Percentiles rank a stretch among this genome's conserved stretches.
Conservation (phyloP, 1,140 invertebrate genomes). For the Nixonia krombeini region DNA sequence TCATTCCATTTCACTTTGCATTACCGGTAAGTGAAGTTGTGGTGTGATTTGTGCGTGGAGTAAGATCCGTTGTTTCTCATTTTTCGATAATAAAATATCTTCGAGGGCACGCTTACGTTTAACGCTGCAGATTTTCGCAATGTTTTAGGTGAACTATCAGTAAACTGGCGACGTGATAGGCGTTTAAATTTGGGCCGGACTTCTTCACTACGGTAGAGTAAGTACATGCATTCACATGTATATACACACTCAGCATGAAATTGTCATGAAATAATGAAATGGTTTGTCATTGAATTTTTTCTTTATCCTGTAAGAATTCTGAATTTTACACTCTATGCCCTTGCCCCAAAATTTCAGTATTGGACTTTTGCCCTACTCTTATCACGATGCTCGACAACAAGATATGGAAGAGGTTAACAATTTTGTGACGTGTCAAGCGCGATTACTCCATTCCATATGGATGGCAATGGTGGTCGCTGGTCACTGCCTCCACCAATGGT, state of each 20-base stretch:
- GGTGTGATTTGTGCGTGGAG: constrained; percentile 10
- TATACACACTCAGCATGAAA: too few relatives aligned
- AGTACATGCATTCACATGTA: constrained; percentile 43
- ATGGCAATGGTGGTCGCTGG: constrained; percentile 26
- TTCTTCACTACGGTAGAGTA: constrained; percentile 66
- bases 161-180: constrained; percentile 66
- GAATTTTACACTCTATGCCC: too few relatives aligned
- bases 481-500: constrained; percentile 57
- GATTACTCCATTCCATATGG: constrained; percentile 69
- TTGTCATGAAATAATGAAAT: constrained; percentile 1
- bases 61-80: constrained; percentile 8
- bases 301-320: too few relatives aligned
- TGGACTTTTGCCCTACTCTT: constrained; percentile 27
- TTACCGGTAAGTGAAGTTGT: constrained; percentile 67
- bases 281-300: background rate
- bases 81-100: constrained; percentile 50
- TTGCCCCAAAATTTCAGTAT: constrained; percentile 11
- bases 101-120: constrained; percentile 15
- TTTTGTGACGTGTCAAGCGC: constrained; percentile 69
- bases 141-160: constrained; percentile 63
- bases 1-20: constrained; percentile 62
- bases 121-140: constrained; percentile 42
- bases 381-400: constrained; percentile 8
- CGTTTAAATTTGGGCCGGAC: constrained; percentile 60
- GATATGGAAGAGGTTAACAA: constrained; percentile 63